Conservation (phyloP, 2,113 vertebrate genomes). For the Chaetorhynchus papuensis region DNA sequence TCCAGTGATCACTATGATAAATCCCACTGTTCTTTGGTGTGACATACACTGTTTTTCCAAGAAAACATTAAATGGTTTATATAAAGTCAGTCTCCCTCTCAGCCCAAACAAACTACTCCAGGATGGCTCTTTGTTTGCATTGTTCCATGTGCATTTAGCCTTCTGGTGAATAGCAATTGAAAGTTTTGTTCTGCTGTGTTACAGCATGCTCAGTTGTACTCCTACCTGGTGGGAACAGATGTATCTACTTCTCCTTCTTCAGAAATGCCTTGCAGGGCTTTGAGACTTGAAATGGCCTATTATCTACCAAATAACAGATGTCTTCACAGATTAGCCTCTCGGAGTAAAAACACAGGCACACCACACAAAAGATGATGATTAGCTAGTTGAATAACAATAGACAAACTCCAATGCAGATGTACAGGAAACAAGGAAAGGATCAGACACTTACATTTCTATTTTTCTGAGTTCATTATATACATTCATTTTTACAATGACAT, state of each 20-base stretch:
- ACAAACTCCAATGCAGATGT: conserved; percentile 57
- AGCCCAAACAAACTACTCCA: not conserved
- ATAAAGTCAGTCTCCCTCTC: not conserved
- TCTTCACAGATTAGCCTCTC: conserved; percentile 59
- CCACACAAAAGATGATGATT: conserved; percentile 72
- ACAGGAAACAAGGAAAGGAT: conserved; percentile 51
- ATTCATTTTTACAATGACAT: conserved; percentile 62
- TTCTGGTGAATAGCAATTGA: not conserved
- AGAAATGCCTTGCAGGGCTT: conserved; percentile 17
- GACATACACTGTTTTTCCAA: not conserved
- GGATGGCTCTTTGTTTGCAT: not conserved
- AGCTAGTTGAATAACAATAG: conserved; percentile 71
- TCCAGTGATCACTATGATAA: not conserved
- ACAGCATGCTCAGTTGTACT: not conserved
- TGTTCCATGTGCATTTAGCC: not conserved
- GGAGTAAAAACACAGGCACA: conserved; percentile 51
- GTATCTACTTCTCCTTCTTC: conserved; percentile 34
- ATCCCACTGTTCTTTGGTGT: not conserved
- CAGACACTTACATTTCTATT: conserved; percentile 41
- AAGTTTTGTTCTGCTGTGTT: not conserved
- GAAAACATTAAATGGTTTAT: not conserved
- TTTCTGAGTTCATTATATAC: conserved; percentile 58
- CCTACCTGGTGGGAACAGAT: conserved; percentile 58
- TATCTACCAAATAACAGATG: conserved; percentile 70
- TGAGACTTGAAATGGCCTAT: conserved; percentile 50